These are phyloP conservation scores for Cassiopea xamachana DNA, from an alignment of 30 jellyfish, hydroid and myxozoan genomes.

Conservation along the genomic window DNA sequence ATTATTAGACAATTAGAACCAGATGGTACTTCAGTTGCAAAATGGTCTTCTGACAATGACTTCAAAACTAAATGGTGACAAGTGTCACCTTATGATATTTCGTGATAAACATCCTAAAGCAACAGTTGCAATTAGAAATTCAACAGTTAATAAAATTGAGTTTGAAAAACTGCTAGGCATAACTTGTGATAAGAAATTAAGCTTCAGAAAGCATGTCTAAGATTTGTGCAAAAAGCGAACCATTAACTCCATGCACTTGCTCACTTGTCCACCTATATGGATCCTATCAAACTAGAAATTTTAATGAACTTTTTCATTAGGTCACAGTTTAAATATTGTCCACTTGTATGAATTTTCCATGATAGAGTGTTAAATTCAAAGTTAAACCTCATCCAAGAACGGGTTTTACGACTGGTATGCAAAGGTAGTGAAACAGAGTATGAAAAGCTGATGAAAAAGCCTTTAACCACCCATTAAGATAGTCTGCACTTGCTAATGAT, in stretches of 20 bases:
- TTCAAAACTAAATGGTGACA: conserved; percentile 21
- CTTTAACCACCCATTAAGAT: background rate
- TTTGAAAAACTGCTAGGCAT: conserved; percentile 56
- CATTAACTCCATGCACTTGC: conserved; percentile 58
- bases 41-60: conserved; percentile 9
- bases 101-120: conserved; percentile 7
- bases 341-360: conserved; percentile 67
- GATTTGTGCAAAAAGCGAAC: conserved; percentile 38
- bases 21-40: conserved; percentile 21
- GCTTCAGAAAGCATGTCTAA: conserved; percentile 29
- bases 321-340: conserved; percentile 62
- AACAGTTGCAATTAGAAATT: conserved; percentile 24
- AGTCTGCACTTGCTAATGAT: conserved; percentile 29
- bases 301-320: conserved; percentile 11
- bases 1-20: conserved; percentile 37
- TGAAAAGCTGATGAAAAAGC: background rate
- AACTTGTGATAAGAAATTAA: conserved; percentile 19
- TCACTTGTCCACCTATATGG: conserved; percentile 18
- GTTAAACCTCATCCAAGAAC: conserved; percentile 25
- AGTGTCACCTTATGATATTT: conserved; percentile 26
- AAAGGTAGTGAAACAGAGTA: conserved; percentile 13
- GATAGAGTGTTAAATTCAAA: conserved; percentile 33
- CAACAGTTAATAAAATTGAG: conserved; percentile 23
- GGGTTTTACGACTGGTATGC: conserved; percentile 27
- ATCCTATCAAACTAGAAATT: conserved; percentile 33